Percentiles rank a stretch among this genome's conserved stretches.
These are phyloP conservation scores for Gambusia affinis DNA, from an alignment of 2,113 vertebrate species.

Conservation along the genomic window DNA sequence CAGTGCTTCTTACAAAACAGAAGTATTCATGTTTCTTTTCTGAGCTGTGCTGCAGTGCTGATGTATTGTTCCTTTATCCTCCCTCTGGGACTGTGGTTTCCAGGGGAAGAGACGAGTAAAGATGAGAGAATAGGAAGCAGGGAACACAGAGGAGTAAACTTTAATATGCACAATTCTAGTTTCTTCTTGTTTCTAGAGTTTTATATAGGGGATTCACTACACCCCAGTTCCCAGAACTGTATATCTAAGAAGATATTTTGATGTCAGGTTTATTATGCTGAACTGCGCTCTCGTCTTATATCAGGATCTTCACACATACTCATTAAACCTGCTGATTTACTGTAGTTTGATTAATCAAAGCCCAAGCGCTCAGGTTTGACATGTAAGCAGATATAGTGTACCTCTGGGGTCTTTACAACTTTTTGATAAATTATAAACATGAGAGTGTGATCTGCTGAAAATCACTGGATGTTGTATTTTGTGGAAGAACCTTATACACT, in stretches of 20 bases:
- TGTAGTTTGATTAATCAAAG: conserved; percentile 46
- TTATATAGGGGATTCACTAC: conserved; percentile 26
- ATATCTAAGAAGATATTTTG: conserved; percentile 29
- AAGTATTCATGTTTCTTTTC: conserved; percentile 24
- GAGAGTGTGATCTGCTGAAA: conserved; percentile 13
- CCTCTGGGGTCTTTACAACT: conserved; percentile 25
- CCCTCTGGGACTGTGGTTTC: conserved; percentile 68
- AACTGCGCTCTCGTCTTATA: conserved; percentile 21
- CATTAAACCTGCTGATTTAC: conserved; percentile 49
- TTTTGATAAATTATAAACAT: conserved; percentile 37
- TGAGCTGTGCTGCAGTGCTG: conserved; percentile 59
- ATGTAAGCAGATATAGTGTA: conserved; percentile 32
- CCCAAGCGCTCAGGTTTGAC: conserved; percentile 25
- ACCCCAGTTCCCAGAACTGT: conserved; percentile 17
- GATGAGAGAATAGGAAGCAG: conserved; percentile 24
- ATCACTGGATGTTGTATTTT: conserved; percentile 10
- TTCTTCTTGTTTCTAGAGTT: conserved; percentile 32
- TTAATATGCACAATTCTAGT: conserved; percentile 31
- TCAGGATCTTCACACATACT: conserved; percentile 22
- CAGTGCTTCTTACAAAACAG: conserved; percentile 7
- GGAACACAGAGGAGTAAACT: conserved; percentile 36
- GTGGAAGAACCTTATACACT: neutral
- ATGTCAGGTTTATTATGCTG: conserved; percentile 31
- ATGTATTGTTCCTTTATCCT: conserved; percentile 58
- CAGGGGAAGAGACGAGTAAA: conserved; percentile 36